Conservation (phyloP, 1,140 invertebrate species). For the Goniozus legneri region DNA sequence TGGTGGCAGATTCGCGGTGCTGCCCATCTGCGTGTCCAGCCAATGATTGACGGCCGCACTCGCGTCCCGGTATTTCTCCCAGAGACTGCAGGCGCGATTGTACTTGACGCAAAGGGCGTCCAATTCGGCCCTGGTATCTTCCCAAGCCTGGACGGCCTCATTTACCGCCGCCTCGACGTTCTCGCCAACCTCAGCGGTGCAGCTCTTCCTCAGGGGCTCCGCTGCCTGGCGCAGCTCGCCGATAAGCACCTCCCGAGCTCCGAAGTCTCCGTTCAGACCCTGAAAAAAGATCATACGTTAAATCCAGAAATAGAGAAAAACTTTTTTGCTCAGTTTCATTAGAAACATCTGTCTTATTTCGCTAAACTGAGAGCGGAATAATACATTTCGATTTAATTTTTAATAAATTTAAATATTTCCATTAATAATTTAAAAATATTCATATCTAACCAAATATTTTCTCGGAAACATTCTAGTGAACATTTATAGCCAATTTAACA, state of each 20-base stretch:
- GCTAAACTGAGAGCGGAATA: background rate
- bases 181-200: slow-evolving; percentile 65
- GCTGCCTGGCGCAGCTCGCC: slow-evolving; percentile 66
- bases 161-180: slow-evolving; percentile 68
- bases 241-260: slow-evolving; percentile 65
- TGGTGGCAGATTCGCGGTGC: slow-evolving; percentile 60
- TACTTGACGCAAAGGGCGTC: slow-evolving; percentile 69
- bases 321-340: slow-evolving; percentile 9
- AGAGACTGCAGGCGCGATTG: slow-evolving; percentile 72
- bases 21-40: slow-evolving; percentile 68
- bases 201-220: slow-evolving; percentile 65
- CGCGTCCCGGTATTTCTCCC: slow-evolving; percentile 72
- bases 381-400: background rate
- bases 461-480: too few species aligned
- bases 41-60: slow-evolving; percentile 69
- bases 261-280: slow-evolving; percentile 64
- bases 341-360: background rate
- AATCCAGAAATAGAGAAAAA: too few species aligned
- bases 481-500: too few species aligned
- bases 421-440: slow-evolving; percentile 40
- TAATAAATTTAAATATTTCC: slow-evolving; percentile 22
- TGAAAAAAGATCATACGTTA: too few species aligned
- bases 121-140: slow-evolving; percentile 70
- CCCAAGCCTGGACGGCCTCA: slow-evolving; percentile 72
- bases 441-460: too few species aligned